phyloP scores from a whole-genome alignment of 2,113 vertebrate genomes.

The Megaleporinus macrocephalus region DNA sequence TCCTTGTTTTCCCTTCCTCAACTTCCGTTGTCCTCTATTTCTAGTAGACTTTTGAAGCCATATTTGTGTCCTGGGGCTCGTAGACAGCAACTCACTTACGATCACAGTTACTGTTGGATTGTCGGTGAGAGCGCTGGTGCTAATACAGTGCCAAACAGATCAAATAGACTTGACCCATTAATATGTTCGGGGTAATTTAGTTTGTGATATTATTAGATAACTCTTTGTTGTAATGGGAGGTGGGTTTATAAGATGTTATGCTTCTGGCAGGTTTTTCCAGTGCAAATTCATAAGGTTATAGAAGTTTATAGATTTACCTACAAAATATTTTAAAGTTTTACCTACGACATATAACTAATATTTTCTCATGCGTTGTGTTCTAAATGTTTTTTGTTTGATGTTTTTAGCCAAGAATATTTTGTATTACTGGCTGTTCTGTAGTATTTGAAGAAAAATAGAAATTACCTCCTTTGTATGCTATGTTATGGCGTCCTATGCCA shows the following conservation, averaged over 20 bases:
- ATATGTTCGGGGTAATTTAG: conserved; percentile 5
- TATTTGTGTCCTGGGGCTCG: neutral
- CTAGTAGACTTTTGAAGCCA: neutral
- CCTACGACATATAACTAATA: neutral
- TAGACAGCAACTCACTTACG: neutral
- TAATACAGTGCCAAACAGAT: neutral
- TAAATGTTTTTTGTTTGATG: neutral
- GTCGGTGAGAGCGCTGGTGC: neutral
- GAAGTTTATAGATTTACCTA: neutral
- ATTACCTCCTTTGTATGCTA: neutral
- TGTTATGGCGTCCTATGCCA: neutral
- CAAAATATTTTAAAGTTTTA: neutral
- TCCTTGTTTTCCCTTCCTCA: neutral
- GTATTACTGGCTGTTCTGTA: neutral
- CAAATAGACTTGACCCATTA: neutral
- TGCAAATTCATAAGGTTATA: conserved; percentile 37
- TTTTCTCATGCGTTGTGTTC: neutral
- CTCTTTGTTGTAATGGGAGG: conserved; percentile 37
- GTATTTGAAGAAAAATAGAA: neutral
- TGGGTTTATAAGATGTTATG: conserved; percentile 45
- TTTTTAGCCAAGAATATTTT: neutral
- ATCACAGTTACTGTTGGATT: neutral
- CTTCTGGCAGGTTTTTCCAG: conserved; percentile 70
- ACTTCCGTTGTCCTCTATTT: neutral
- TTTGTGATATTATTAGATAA: conserved; percentile 10